These are phyloP conservation scores for Etheostoma perlongum DNA, from an alignment of 2,797 vertebrate species.

Conservation along the genomic window DNA sequence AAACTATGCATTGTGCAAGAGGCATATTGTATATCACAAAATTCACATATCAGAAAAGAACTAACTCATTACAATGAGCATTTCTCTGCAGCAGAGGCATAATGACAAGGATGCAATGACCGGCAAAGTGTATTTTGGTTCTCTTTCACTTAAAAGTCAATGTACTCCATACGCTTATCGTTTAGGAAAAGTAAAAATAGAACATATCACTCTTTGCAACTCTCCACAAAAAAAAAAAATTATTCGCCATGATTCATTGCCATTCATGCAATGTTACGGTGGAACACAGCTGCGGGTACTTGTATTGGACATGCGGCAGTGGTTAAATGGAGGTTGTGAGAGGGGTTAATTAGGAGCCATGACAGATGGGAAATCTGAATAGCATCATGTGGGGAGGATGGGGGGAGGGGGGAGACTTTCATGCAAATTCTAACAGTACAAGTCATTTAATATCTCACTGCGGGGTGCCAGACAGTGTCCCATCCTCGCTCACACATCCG, in stretches of 20 bases:
- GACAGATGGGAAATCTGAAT: constrained; percentile 51
- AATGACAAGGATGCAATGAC: constrained; percentile 56
- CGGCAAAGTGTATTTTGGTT: constrained; percentile 24
- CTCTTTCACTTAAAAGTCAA: constrained; percentile 53
- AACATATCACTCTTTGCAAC: constrained; percentile 45
- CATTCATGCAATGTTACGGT: constrained; percentile 79
- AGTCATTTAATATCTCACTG: constrained; percentile 57
- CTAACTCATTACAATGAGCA: constrained; percentile 58
- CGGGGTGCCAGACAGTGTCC: constrained; percentile 38
- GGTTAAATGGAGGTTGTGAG: constrained; percentile 46
- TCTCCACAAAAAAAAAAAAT: constrained; percentile 28
- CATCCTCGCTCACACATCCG: constrained; percentile 88
- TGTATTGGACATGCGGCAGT: constrained; percentile 71
- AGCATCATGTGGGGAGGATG: constrained; percentile 26
- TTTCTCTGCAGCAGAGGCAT: constrained; percentile 64
- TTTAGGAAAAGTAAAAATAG: constrained; percentile 61
- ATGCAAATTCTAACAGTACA: constrained; percentile 86
- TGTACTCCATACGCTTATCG: constrained; percentile 39
- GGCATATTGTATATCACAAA: constrained; percentile 65
- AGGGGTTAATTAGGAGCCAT: constrained; percentile 42
- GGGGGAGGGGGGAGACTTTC: constrained; percentile 78
- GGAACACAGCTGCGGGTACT: constrained; percentile 64
- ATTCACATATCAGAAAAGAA: constrained; percentile 68
- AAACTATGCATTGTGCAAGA: constrained; percentile 61
- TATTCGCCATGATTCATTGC: constrained; percentile 66